phyloP scores from a whole-genome alignment of 64 coral and sea anemone species.

The Stylophora pistillata region DNA sequence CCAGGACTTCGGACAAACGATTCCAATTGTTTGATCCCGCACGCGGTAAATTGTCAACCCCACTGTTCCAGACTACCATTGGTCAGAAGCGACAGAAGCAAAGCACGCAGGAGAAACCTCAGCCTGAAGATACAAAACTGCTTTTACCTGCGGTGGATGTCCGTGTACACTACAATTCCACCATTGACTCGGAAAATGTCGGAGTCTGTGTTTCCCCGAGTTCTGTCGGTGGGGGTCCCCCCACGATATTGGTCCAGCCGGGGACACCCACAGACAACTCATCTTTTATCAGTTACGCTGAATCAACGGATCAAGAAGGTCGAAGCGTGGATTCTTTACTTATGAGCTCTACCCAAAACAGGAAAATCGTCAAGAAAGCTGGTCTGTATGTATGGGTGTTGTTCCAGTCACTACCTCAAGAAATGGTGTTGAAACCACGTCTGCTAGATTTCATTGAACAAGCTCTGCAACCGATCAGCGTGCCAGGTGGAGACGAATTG shows the following conservation, averaged over 20 bases:
- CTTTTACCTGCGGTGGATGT: slow-evolving; percentile 94
- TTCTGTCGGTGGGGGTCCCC: neutral
- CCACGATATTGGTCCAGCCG: neutral
- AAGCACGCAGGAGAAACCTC: slow-evolving; percentile 53
- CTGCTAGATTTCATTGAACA: slow-evolving; percentile 90
- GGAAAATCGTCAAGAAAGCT: slow-evolving; percentile 78
- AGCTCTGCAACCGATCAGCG: slow-evolving; percentile 87
- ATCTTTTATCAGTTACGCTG: neutral
- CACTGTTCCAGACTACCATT: slow-evolving; percentile 27
- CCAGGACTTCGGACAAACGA: slow-evolving; percentile 60
- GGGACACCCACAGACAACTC: slow-evolving; percentile 13
- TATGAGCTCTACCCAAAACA: slow-evolving; percentile 1
- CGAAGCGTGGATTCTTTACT: neutral
- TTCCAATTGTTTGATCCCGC: slow-evolving; percentile 46
- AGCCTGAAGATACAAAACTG: slow-evolving; percentile 73
- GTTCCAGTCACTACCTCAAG: slow-evolving; percentile 88
- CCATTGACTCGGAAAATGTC: slow-evolving; percentile 58
- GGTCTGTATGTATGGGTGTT: slow-evolving; percentile 88
- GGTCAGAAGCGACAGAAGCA: slow-evolving; percentile 79
- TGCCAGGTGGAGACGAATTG: slow-evolving; percentile 56
- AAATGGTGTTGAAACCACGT: slow-evolving; percentile 92
- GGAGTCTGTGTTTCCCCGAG: neutral
- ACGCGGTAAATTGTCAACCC: slow-evolving; percentile 46
- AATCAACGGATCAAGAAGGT: neutral
- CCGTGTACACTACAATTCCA: slow-evolving; percentile 86